phyloP scores from a whole-genome alignment of 1,140 invertebrate genomes.

The Heliothis subflexa region DNA sequence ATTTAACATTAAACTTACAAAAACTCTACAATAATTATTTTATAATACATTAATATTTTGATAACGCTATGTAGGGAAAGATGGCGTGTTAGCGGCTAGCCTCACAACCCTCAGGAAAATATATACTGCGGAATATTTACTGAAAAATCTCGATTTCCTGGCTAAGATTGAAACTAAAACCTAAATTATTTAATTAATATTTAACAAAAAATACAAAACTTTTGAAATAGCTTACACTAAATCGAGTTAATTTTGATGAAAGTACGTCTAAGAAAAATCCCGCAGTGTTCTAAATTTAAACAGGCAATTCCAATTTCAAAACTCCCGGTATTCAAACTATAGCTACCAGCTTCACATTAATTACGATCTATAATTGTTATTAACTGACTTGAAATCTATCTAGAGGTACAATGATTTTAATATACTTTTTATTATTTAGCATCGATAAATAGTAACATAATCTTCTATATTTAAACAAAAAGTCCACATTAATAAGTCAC shows the following conservation, averaged over 20 bases:
- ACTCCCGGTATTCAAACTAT: not conserved
- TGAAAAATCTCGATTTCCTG: not conserved
- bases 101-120: conserved; percentile 8
- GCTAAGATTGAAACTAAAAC: too few species aligned
- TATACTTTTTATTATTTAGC: conserved; percentile 5
- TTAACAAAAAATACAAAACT: too few species aligned
- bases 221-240: too few species aligned
- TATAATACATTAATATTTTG: conserved; percentile 37
- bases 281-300: not conserved
- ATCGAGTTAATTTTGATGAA: not conserved
- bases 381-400: conserved; percentile 15
- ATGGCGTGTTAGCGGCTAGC: not conserved
- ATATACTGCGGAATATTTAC: not conserved
- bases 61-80: not conserved
- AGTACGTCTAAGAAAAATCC: conserved; percentile 3
- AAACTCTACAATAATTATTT: conserved; percentile 27
- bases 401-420: conserved; percentile 10
- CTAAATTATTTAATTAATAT: too few species aligned
- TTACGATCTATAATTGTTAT: not conserved
- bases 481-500: conserved; percentile 17
- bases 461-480: not conserved
- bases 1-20: conserved; percentile 30
- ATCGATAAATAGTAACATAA: conserved; percentile 27
- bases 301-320: not conserved
- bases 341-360: conserved; percentile 15